Evolutionary conservation across 2,113 vertebrate genomes (phyloP).

Genomic region (Apus apus): DNA sequence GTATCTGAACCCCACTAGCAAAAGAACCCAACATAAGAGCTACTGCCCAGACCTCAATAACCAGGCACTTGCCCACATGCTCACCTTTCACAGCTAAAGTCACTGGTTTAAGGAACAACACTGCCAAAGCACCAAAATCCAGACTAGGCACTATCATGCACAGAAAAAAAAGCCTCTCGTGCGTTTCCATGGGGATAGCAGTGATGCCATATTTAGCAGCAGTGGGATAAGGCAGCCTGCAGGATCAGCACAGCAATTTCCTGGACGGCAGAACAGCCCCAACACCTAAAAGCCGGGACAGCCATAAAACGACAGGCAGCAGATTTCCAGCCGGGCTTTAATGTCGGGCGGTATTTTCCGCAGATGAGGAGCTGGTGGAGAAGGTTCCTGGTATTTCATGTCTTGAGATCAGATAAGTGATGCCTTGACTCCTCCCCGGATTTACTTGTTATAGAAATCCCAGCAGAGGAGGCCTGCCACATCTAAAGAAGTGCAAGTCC

Average conservation of each 20-base stretch:
- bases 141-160: background rate
- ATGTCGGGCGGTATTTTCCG: rapidly evolving
- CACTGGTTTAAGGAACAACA: slow-evolving; percentile 10
- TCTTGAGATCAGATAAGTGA: background rate
- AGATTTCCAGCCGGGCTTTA: background rate
- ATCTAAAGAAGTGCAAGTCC: background rate
- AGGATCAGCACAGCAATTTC: background rate
- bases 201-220: background rate
- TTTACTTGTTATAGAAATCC: slow-evolving; percentile 15
- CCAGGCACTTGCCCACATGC: background rate
- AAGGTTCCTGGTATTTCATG: background rate
- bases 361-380: background rate
- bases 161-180: background rate
- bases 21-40: background rate
- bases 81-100: slow-evolving; percentile 40
- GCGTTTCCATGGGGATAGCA: slow-evolving; percentile 55
- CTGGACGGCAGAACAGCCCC: background rate
- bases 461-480: background rate
- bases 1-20: background rate
- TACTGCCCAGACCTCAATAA: background rate
- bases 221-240: background rate
- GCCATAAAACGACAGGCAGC: background rate
- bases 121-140: slow-evolving; percentile 11
- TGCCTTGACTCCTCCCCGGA: slow-evolving; percentile 48
- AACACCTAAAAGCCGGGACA: background rate